Conservation (phyloP, 2,888 invertebrate species). For the Lasioglossum vierecki region DNA sequence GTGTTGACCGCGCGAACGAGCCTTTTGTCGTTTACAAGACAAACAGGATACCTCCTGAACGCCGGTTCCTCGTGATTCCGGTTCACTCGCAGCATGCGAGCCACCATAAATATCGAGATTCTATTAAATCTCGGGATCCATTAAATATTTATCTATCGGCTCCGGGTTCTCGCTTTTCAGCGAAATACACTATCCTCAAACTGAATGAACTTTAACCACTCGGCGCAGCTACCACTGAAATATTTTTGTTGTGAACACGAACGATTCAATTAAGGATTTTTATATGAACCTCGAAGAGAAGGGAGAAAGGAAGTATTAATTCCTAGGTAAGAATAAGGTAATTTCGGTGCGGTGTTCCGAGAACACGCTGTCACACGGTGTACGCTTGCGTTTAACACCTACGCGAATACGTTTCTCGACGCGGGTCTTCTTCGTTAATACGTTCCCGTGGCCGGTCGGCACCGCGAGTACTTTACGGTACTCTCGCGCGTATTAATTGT, state of each 20-base stretch:
- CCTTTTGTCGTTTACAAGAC: slow-evolving; percentile 35
- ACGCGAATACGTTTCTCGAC: slow-evolving; percentile 49
- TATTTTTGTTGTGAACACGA: neutral
- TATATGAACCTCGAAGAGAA: neutral
- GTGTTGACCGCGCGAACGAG: slow-evolving; percentile 29
- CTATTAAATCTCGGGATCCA: neutral
- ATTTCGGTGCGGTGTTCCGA: slow-evolving; percentile 32
- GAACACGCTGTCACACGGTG: slow-evolving; percentile 33
- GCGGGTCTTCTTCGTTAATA: slow-evolving; percentile 55
- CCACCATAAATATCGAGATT: neutral
- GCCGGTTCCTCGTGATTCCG: neutral
- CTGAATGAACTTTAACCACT: neutral
- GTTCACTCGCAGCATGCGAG: neutral
- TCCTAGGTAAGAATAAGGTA: slow-evolving; percentile 18
- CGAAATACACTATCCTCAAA: neutral
- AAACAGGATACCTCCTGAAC: neutral
- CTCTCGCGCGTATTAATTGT: slow-evolving; percentile 63
- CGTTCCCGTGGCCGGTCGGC: slow-evolving; percentile 39
- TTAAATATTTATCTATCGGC: neutral
- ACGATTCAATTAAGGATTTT: neutral
- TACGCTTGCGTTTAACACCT: slow-evolving; percentile 56
- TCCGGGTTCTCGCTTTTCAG: neutral
- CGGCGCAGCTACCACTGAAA: neutral
- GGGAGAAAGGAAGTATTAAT: neutral
- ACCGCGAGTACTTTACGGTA: slow-evolving; percentile 57